phyloP scores from a whole-genome alignment of 1,140 invertebrate genomes.

The Leptinotarsa lineolata region DNA sequence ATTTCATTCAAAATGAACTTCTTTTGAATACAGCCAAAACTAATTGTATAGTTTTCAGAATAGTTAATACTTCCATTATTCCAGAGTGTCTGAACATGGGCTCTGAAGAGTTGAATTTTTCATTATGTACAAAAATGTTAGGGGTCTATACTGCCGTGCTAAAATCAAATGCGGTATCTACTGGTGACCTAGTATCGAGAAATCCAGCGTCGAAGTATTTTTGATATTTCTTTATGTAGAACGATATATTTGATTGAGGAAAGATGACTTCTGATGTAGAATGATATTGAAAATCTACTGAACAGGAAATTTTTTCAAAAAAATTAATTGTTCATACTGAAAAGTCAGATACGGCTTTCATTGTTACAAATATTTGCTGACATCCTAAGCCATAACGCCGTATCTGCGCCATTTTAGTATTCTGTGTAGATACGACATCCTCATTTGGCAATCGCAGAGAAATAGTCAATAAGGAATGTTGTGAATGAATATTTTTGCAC shows the following conservation, averaged over 20 bases:
- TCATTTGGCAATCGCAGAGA: background rate
- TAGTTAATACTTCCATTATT: no score
- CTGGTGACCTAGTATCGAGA: background rate
- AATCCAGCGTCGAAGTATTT: background rate
- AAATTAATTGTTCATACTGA: background rate
- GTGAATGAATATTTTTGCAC: background rate
- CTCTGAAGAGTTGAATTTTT: no score
- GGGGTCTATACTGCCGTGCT: background rate
- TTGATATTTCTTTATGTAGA: background rate
- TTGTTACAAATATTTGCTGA: background rate
- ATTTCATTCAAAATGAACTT: no score
- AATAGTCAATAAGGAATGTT: background rate
- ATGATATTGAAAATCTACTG: background rate
- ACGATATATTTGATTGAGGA: background rate
- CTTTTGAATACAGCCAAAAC: no score
- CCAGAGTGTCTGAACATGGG: no score
- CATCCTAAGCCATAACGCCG: background rate
- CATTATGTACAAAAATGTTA: no score
- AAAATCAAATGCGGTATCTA: background rate
- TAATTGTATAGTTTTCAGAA: no score
- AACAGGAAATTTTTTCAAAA: background rate
- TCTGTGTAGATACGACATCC: background rate
- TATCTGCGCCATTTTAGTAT: background rate
- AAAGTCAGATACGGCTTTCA: background rate
- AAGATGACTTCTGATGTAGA: background rate